A percentile compares a stretch with the other conserved stretches of the same genome.
Evolutionary conservation across 2,888 invertebrate species (phyloP).

Genomic region (Tromatobia lineatoria): DNA sequence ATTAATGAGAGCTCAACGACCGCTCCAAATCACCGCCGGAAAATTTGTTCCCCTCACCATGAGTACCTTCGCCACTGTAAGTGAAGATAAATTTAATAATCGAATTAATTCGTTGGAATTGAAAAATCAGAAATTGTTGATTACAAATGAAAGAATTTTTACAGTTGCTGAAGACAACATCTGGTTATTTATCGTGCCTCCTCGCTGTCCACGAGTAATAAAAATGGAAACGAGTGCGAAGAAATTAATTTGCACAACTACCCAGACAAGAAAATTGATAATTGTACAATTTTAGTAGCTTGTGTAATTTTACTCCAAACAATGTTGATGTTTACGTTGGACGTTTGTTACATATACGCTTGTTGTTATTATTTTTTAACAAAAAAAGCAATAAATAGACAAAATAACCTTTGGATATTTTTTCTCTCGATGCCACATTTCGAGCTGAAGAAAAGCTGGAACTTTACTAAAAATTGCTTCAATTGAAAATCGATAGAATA

Average conservation of each 20-base stretch:
- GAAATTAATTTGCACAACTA: not conserved
- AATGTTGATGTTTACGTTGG: not conserved
- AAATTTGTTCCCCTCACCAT: slow-evolving; percentile 74
- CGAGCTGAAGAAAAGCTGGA: not conserved
- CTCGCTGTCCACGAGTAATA: slow-evolving; percentile 38
- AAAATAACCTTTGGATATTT: not conserved
- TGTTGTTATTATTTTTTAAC: not conserved
- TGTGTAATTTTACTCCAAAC: not conserved
- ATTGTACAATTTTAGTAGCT: not conserved
- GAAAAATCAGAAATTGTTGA: not conserved
- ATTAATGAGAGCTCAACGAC: slow-evolving; percentile 67
- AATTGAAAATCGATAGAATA: not conserved
- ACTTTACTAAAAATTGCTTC: not conserved
- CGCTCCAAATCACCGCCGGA: slow-evolving; percentile 74
- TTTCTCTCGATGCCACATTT: not conserved
- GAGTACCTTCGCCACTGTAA: slow-evolving; percentile 72
- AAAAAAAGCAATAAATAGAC: not conserved
- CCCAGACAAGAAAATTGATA: not conserved
- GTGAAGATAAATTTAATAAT: not conserved
- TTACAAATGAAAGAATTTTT: not conserved
- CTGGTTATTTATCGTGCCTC: slow-evolving; percentile 51
- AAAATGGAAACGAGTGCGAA: not conserved
- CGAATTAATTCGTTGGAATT: not conserved
- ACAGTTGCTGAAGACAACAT: slow-evolving; percentile 56
- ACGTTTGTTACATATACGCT: not conserved